Base-by-base conservation (phyloP, 2,113 vertebrate genomes). In the Prionailurus viverrinus region DNA sequence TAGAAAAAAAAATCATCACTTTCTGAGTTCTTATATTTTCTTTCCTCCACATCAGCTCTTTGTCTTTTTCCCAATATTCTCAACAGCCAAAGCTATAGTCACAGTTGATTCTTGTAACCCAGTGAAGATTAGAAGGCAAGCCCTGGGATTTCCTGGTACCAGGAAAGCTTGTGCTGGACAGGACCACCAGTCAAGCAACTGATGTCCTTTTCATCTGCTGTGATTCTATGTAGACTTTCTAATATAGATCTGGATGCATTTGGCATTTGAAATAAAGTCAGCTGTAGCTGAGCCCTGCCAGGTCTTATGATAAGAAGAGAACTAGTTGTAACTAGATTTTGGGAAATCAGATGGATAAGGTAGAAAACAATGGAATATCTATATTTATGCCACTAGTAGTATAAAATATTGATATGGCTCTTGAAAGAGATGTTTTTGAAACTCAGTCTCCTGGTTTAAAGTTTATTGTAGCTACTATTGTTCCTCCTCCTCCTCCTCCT, bases 341-440 rank as follows among this genome's bases (percentile, higher is more conserved):
- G 13, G n/a, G 18, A 76, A 21, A 55, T 87, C 15, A 81, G 27
- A 68, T 61, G 8, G 10, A 3, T 48, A 7, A 5, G 19, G 15
- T 29, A 2, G 61, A 84, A 58, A 85, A 65, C 13, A 23, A n/a
- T 5, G 71, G 29, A 9, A 12, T 80, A 25, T 25, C 68, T 48
- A 6, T 41, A 10, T 76, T 11, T 31, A 48, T 78, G 63, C 41
- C 63, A 25, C 80, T 73, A 83, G 31, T 41, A 74, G 68, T 61
- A 21, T 10, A 55, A 88, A 76, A 41, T 76, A 65, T 48, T 55
- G 55, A 31, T 53, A 89, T 5, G 1, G 7, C 31, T 61, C 82
- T 74, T 84, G 19, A 92, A 78, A 41, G 15, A 91, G 19, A 89
- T 65, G 14, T 82, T 88, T 66, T 91, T 66, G 86, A 89, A 91